These are phyloP conservation scores for Sebastes diploproa DNA, from an alignment of 2,797 vertebrate species.

Conservation along the genomic window DNA sequence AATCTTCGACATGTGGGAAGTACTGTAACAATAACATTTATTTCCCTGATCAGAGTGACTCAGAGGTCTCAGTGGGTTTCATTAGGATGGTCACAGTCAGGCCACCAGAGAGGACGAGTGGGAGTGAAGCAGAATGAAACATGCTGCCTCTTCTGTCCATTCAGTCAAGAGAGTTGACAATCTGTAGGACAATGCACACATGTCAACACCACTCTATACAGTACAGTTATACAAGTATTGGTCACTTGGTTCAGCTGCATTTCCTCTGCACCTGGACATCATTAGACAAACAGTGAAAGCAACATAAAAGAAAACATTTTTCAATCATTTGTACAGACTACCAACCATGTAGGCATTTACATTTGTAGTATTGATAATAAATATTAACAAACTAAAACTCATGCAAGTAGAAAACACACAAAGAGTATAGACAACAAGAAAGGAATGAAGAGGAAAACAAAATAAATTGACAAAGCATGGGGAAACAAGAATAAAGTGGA, in stretches of 20 bases:
- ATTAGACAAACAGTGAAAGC: neutral
- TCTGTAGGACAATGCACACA: neutral
- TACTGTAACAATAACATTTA: neutral
- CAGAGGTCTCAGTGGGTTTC: conserved; percentile 34
- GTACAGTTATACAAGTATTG: too few species aligned
- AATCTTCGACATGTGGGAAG: neutral
- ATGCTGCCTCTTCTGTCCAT: neutral
- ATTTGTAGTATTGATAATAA: neutral
- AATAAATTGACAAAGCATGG: neutral
- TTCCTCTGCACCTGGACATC: neutral
- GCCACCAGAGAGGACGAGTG: neutral
- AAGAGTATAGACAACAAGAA: too few species aligned
- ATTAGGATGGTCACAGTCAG: conserved; percentile 33
- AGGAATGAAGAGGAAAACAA: neutral
- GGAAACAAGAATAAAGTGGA: neutral
- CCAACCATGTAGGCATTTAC: neutral
- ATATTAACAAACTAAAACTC: neutral
- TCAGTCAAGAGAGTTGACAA: neutral
- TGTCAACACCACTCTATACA: neutral
- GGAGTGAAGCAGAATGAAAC: conserved; percentile 8
- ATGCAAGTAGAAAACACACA: too few species aligned
- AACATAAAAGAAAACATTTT: neutral
- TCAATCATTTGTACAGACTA: neutral
- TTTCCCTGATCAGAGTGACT: neutral
- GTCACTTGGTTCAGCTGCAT: neutral